phyloP scores from a whole-genome alignment of 2,797 vertebrate genomes.

The Decapterus maruadsi region DNA sequence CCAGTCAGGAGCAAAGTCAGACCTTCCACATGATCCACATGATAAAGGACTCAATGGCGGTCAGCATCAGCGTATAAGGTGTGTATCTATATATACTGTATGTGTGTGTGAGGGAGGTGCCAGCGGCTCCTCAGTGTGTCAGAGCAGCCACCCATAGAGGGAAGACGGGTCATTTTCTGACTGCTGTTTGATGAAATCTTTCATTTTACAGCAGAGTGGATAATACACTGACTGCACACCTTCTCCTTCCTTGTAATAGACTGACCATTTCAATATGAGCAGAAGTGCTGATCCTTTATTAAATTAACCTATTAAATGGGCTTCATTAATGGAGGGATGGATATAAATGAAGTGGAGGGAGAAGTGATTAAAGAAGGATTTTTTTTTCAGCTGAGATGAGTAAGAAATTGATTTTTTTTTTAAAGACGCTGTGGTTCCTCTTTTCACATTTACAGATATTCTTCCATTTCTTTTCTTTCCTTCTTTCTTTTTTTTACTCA shows the following conservation, averaged over 20 bases:
- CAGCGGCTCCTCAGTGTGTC: conserved; percentile 23
- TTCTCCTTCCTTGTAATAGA: conserved; percentile 47
- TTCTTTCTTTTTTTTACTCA: conserved; percentile 10
- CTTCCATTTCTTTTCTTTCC: not conserved
- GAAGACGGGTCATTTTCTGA: conserved; percentile 48
- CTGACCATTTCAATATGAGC: conserved; percentile 50
- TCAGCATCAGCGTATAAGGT: not conserved
- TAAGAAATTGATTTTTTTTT: conserved; percentile 28
- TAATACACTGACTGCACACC: conserved; percentile 52
- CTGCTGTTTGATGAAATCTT: conserved; percentile 51
- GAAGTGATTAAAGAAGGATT: conserved; percentile 38
- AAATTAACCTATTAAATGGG: conserved; percentile 72
- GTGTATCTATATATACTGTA: not conserved
- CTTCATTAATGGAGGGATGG: conserved; percentile 61
- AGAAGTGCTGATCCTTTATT: conserved; percentile 72
- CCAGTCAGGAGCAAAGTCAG: conserved; percentile 18
- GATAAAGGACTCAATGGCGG: conserved; percentile 12
- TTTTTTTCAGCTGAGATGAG: conserved; percentile 28
- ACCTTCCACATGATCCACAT: conserved; percentile 14
- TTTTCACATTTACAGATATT: conserved; percentile 21
- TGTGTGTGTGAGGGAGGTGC: conserved; percentile 8
- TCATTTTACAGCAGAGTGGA: conserved; percentile 60
- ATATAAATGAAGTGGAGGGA: conserved; percentile 59
- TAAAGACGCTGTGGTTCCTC: conserved; percentile 4
- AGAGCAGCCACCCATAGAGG: conserved; percentile 11